Percentiles rank a stretch among this genome's conserved stretches.
Evolutionary conservation across 2,888 invertebrate species (phyloP).

Genomic region (Drosophila colorata): DNA sequence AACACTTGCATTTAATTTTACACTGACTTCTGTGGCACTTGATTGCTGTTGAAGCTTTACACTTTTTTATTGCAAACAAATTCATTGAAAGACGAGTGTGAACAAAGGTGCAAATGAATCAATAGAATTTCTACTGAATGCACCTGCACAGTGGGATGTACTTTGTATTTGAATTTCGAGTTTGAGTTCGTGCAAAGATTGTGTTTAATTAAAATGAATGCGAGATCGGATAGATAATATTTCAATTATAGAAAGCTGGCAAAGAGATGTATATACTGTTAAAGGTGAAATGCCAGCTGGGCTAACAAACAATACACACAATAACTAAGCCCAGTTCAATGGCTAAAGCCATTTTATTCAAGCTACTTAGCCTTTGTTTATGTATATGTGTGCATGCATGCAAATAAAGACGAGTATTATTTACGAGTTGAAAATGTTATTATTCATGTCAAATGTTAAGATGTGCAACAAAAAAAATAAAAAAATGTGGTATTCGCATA

Average conservation of each 20-base stretch:
- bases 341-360: background rate
- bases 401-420: background rate
- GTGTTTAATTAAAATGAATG: conserved; percentile 47
- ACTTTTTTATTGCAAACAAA: background rate
- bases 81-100: background rate
- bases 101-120: conserved; percentile 21
- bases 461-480: background rate
- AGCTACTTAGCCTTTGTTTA: conserved; percentile 3
- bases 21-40: conserved; percentile 16
- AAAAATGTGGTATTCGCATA: no score
- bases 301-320: background rate
- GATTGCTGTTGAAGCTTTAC: conserved; percentile 2
- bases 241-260: conserved; percentile 41
- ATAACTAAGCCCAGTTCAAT: background rate
- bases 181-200: conserved; percentile 7
- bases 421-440: background rate
- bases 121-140: background rate
- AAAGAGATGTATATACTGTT: background rate
- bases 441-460: conserved; percentile 1
- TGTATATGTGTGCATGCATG: background rate
- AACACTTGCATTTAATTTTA: conserved; percentile 3
- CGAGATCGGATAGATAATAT: conserved; percentile 27
- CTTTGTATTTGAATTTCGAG: conserved; percentile 20
- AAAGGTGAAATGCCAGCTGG: conserved; percentile 2
- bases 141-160: background rate